A percentile compares a stretch with the other conserved stretches of the same genome.
These are phyloP conservation scores for Oreocharis arfaki DNA, from an alignment of 2,113 vertebrate genomes.

Conservation along the genomic window DNA sequence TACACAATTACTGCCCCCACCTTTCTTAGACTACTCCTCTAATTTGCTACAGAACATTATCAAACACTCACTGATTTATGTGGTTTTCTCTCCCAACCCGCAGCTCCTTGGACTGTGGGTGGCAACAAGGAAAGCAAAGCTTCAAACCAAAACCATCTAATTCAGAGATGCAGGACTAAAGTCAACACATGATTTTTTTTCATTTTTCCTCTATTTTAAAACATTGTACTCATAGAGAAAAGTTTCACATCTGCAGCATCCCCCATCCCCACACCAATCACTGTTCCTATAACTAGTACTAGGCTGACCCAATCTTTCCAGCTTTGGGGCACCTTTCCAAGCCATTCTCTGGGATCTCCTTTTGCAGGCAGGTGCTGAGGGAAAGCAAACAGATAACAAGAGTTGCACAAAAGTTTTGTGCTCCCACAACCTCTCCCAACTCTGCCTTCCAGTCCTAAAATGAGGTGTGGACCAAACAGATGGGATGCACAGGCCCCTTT, in stretches of 20 bases:
- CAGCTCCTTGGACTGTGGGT: not conserved
- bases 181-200: accelerated
- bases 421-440: not conserved
- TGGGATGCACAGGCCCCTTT: not conserved
- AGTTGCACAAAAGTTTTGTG: not conserved
- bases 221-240: not conserved
- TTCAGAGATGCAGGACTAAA: not conserved
- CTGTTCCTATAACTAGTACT: not conserved
- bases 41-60: not conserved
- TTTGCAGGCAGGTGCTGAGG: not conserved
- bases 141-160: not conserved
- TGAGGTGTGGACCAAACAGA: not conserved
- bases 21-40: not conserved
- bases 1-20: not conserved
- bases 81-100: not conserved
- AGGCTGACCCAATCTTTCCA: not conserved
- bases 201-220: not conserved
- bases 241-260: not conserved
- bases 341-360: not conserved
- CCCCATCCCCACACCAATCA: not conserved
- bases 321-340: not conserved
- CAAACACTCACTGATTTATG: not conserved
- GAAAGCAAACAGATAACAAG: not conserved
- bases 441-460: not conserved
- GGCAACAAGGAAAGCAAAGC: not conserved